A percentile compares a stretch with the other conserved stretches of the same genome.
These are phyloP conservation scores for Dyspetes luteomarginatus DNA, from an alignment of 2,888 invertebrate genomes.

Conservation along the genomic window DNA sequence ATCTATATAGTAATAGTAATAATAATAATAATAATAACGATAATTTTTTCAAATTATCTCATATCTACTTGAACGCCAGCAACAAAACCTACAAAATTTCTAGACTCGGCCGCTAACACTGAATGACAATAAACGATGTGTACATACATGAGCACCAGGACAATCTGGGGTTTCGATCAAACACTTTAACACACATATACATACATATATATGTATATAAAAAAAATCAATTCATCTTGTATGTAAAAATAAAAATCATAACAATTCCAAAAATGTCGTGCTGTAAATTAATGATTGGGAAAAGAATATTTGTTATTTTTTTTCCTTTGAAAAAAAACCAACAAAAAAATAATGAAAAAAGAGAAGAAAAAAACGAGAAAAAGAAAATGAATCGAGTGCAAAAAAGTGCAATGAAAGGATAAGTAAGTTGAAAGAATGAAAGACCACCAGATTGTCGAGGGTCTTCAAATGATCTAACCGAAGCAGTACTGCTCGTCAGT, in stretches of 20 bases:
- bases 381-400: not conserved
- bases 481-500: constrained; percentile 95
- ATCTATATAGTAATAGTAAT: constrained; percentile 30
- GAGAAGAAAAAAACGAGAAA: not conserved
- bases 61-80: constrained; percentile 68
- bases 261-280: constrained; percentile 48
- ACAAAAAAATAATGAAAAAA: not conserved
- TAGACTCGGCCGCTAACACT: constrained; percentile 79
- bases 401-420: constrained; percentile 48
- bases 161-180: constrained; percentile 75
- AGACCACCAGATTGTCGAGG: constrained; percentile 77
- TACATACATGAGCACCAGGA: constrained; percentile 69
- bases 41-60: constrained; percentile 20
- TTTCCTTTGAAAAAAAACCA: constrained; percentile 1
- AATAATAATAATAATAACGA: constrained; percentile 1
- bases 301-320: not conserved
- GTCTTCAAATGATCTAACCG: constrained; percentile 84
- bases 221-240: not conserved
- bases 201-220: not conserved
- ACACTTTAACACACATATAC: constrained; percentile 35
- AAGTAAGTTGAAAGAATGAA: constrained; percentile 11
- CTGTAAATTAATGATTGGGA: constrained; percentile 35
- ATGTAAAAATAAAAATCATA: constrained; percentile 39
- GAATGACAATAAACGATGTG: constrained; percentile 78
- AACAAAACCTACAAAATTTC: constrained; percentile 79